Evolutionary conservation across 2,888 invertebrate genomes (phyloP), one percentile per base, ranked within the genome.

Genomic region (Catonia carolina): DNA sequence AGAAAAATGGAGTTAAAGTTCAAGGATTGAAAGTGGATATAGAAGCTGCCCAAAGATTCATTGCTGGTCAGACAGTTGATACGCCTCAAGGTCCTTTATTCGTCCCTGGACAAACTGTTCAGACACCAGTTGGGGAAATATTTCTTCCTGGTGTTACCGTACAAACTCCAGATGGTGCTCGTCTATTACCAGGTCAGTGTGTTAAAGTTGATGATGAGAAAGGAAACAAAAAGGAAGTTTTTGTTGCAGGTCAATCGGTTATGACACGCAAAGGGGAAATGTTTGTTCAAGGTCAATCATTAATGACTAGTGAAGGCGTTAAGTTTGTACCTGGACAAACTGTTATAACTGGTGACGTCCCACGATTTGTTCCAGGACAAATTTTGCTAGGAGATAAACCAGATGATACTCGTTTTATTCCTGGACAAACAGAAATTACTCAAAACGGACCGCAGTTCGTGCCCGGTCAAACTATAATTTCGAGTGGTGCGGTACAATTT

Each of bases 111-210:
- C 86, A 86, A 71, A 84, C 86, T 1, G 74, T 87, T 6, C 77
- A 81, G 63, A 86, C 85, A 2, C 82, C 84, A 47, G 75, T 76
- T 58, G 86, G 86, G 0, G 57, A 58, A n/a, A 73, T 80, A 50
- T 89, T 88, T 70, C 80, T 85, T 35, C 86, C 88, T 17, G 88
- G 88, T 1, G 77, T 87, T 59, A 85, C 82, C 39, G 78, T 88
- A 12, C 78, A 79, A 64, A 81, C 85, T 1, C 82, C 84, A 18
- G 75, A 78, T 45, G 84, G 85, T 18, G 83, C 84, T 0, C 77
- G 81, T 22, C 73, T 88, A 15, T 78, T 88, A 61, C 84, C 86
- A n/a, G 89, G 88, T 2, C 82, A 85, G 65, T 80, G 85, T 61
- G 75, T 86, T 52, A 77, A 76, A 20, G 64, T 69, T 18, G 75